Conservation (phyloP, 2,113 vertebrate species). For the Deroptyus accipitrinus region DNA sequence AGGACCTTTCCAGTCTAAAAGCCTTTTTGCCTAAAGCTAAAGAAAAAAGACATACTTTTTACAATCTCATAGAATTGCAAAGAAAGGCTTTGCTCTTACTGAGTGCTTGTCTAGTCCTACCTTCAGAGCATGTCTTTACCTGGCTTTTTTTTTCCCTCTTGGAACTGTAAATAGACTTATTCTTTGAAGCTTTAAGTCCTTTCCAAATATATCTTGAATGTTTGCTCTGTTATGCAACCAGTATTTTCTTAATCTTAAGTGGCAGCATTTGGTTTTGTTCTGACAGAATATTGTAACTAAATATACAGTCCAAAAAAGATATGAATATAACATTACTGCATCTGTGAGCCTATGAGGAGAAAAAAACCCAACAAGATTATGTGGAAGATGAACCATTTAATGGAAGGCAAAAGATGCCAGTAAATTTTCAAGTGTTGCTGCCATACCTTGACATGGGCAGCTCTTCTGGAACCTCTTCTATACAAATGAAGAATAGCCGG, state of each 20-base stretch:
- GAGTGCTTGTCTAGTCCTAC: neutral
- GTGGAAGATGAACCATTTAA: neutral
- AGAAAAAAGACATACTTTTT: neutral
- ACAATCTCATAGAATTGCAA: neutral
- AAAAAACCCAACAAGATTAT: neutral
- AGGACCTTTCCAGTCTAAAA: neutral
- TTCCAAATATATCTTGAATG: constrained; percentile 65
- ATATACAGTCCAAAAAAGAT: neutral
- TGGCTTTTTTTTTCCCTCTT: neutral
- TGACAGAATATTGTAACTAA: constrained; percentile 24
- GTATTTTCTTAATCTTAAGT: constrained; percentile 51
- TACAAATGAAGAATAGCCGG: neutral
- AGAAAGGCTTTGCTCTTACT: neutral
- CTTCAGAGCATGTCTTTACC: neutral
- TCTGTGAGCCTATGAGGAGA: neutral
- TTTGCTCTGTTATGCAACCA: constrained; percentile 54
- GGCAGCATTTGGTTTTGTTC: constrained; percentile 25
- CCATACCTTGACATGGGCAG: neutral
- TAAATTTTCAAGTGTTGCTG: neutral
- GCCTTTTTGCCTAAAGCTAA: neutral
- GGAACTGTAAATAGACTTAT: constrained; percentile 48
- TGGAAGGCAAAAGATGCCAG: neutral
- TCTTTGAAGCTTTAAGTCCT: constrained; percentile 59
- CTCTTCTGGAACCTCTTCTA: neutral
- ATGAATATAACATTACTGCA: neutral